A percentile compares a stretch with the other conserved stretches of the same genome.
Conservation (phyloP, 2,888 invertebrate species). For the Aphidius colemani region DNA sequence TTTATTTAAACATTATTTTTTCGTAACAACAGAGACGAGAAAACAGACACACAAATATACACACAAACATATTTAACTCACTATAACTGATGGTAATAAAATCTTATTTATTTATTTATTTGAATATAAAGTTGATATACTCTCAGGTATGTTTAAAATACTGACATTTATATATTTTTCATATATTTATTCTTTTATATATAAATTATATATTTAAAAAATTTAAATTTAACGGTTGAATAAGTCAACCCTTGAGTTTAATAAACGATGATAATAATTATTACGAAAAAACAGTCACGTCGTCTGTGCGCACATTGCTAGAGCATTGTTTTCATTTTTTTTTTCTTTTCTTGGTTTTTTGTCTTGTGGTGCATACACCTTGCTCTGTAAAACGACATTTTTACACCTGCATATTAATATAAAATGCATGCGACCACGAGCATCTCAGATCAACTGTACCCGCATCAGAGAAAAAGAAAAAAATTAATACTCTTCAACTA, state of each 20-base stretch:
- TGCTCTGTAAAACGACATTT: slow-evolving; percentile 13
- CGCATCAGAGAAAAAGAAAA: background rate
- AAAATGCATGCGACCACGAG: slow-evolving; percentile 8
- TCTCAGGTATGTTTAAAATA: too few species aligned
- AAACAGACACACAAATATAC: too few species aligned
- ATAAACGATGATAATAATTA: background rate
- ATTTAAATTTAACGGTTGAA: slow-evolving; percentile 8
- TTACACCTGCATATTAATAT: slow-evolving; percentile 14
- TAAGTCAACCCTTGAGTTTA: slow-evolving; percentile 15
- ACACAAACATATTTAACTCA: too few species aligned
- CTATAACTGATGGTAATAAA: too few species aligned
- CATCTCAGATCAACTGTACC: slow-evolving; percentile 19
- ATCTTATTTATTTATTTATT: too few species aligned
- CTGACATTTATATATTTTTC: background rate
- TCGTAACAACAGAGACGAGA: too few species aligned
- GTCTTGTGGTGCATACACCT: slow-evolving; percentile 1
- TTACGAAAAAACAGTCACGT: background rate
- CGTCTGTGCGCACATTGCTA: background rate
- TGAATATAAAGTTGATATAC: too few species aligned
- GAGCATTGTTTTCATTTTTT: slow-evolving; percentile 19
- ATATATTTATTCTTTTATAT: background rate
- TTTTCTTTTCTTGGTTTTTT: slow-evolving; percentile 9
- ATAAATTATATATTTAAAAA: background rate
- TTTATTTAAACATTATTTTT: too few species aligned
- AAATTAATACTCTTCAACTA: background rate